Percentiles rank a stretch among this genome's conserved stretches.
Conservation (phyloP, 2,888 invertebrate species). For the Camptogramma bilineatum region DNA sequence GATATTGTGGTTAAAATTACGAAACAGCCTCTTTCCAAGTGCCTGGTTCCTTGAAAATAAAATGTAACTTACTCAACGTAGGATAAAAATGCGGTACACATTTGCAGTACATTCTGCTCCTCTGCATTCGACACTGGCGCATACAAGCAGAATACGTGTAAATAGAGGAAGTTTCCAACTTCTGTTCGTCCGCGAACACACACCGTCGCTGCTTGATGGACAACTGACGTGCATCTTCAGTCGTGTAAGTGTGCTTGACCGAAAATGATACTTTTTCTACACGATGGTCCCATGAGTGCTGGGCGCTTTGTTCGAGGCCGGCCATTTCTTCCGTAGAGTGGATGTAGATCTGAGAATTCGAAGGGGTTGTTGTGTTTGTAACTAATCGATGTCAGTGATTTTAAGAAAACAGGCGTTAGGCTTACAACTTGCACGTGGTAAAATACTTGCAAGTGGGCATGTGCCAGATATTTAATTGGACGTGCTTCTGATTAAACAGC, state of each 20-base stretch:
- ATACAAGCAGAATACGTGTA: conserved; percentile 91
- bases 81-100: conserved; percentile 91
- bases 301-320: conserved; percentile 88
- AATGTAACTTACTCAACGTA: conserved; percentile 74
- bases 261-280: conserved; percentile 88
- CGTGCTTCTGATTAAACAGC: too few species aligned
- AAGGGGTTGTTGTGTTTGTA: background rate
- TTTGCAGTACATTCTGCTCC: conserved; percentile 86
- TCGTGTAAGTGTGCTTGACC: conserved; percentile 91
- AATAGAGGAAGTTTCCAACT: conserved; percentile 84
- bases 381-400: background rate
- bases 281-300: conserved; percentile 88
- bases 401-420: too few species aligned
- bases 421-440: too few species aligned
- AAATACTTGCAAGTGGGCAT: too few species aligned
- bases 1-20: too few species aligned
- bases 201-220: conserved; percentile 89
- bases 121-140: conserved; percentile 90
- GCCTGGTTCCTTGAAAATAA: too few species aligned
- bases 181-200: conserved; percentile 88
- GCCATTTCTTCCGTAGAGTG: conserved; percentile 90
- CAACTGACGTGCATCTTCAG: conserved; percentile 89
- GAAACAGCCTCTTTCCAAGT: too few species aligned
- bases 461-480: too few species aligned
- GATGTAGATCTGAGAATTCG: conserved; percentile 81